phyloP scores from a whole-genome alignment of 2,888 invertebrate species.

The Osedax frankpressi region DNA sequence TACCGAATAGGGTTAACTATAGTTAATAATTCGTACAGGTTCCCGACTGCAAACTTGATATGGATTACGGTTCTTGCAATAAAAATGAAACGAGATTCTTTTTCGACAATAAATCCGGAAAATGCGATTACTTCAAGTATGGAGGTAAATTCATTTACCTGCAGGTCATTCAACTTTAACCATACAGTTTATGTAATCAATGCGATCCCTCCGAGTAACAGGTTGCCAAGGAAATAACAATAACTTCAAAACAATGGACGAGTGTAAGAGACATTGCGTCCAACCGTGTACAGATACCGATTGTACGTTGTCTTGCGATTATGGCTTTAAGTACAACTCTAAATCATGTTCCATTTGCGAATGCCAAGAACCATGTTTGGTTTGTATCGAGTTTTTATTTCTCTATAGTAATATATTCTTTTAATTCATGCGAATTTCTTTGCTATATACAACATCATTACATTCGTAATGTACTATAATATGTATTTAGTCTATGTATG shows the following conservation, averaged over 20 bases:
- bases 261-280: neutral
- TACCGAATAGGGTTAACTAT: too few species aligned
- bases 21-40: too few species aligned
- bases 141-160: too few species aligned
- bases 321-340: neutral
- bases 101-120: neutral
- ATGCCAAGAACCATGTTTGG: neutral
- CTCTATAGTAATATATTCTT: too few species aligned
- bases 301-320: neutral
- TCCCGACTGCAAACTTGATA: too few species aligned
- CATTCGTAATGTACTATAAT: too few species aligned
- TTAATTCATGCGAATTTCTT: too few species aligned
- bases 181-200: neutral
- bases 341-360: neutral
- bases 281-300: neutral
- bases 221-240: neutral
- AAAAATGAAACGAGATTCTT: neutral
- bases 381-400: neutral
- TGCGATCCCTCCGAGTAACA: neutral
- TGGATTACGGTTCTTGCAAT: neutral
- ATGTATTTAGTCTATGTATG: too few species aligned
- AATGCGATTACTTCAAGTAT: neutral
- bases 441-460: too few species aligned
- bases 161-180: too few species aligned
- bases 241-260: conserved; percentile 4